Evolutionary conservation across 2,113 vertebrate species (phyloP).

Genomic region (Callospermophilus lateralis): DNA sequence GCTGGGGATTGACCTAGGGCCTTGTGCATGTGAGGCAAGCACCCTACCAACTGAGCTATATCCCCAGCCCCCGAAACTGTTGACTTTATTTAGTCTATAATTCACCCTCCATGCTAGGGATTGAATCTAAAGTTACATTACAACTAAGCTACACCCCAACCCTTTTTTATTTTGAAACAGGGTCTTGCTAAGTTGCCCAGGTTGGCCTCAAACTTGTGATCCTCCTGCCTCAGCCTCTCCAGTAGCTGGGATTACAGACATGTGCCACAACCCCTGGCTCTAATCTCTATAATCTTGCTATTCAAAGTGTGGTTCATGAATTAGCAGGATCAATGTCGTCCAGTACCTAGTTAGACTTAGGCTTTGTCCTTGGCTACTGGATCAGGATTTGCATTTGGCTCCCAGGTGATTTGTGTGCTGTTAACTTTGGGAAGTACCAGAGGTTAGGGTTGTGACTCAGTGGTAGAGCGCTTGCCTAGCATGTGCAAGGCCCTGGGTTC

Average conservation of each 20-base stretch:
- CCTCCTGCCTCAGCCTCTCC: neutral
- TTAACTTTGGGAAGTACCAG: neutral
- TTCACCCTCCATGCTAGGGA: neutral
- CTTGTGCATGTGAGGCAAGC: too few relatives aligned
- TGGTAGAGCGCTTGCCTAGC: too few relatives aligned
- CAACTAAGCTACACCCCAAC: neutral
- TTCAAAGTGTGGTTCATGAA: neutral
- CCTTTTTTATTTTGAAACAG: neutral
- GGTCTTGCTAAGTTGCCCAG: too few relatives aligned
- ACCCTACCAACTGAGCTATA: too few relatives aligned
- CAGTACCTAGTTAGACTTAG: neutral
- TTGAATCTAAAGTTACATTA: neutral
- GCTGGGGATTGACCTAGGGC: too few relatives aligned
- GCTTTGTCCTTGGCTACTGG: neutral
- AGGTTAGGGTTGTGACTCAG: too few relatives aligned
- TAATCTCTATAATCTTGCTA: neutral
- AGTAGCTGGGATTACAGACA: neutral
- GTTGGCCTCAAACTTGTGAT: neutral
- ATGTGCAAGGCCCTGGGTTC: too few relatives aligned
- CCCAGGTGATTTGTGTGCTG: neutral
- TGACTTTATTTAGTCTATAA: neutral
- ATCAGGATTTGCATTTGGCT: conserved; percentile 12
- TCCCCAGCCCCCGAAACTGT: neutral
- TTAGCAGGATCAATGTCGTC: neutral
- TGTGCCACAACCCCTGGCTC: neutral